A percentile compares a stretch with the other conserved stretches of the same genome.
Conservation (phyloP, 2,888 invertebrate species). For the Synanthedon andrenaeformis region DNA sequence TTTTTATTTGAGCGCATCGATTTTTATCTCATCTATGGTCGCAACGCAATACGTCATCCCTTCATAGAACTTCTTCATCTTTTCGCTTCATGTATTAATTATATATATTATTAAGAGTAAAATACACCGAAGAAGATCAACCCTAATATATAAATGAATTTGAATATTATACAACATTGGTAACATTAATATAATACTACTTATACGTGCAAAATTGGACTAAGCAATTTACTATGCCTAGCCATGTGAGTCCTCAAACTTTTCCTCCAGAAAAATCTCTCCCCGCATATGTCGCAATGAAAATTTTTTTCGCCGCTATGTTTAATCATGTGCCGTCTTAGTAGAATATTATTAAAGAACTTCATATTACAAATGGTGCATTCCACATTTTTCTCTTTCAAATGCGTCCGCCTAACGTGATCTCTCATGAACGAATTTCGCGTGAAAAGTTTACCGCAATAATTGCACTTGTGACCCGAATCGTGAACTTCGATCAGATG, state of each 20-base stretch:
- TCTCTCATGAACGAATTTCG: constrained; percentile 53
- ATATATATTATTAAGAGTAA: too few relatives aligned
- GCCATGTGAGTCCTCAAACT: constrained; percentile 71
- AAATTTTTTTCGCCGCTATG: constrained; percentile 68
- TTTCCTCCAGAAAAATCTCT: constrained; percentile 72
- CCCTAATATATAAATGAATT: too few relatives aligned
- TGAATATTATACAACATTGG: too few relatives aligned
- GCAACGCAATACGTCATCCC: too few relatives aligned
- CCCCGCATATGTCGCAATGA: constrained; percentile 72
- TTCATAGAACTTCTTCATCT: too few relatives aligned
- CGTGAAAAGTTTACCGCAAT: constrained; percentile 53
- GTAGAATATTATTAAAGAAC: constrained; percentile 54
- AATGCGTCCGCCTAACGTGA: constrained; percentile 50
- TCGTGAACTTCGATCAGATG: constrained; percentile 67
- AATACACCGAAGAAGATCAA: too few relatives aligned
- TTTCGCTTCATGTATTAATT: too few relatives aligned
- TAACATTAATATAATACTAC: too few relatives aligned
- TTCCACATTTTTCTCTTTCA: constrained; percentile 58
- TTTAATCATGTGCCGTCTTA: constrained; percentile 55
- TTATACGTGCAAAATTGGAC: constrained; percentile 6
- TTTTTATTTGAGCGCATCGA: too few relatives aligned
- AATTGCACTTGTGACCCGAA: constrained; percentile 52
- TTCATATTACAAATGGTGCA: constrained; percentile 57
- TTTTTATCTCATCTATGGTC: too few relatives aligned
- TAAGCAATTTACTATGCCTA: constrained; percentile 39